Evolutionary conservation across 2,888 invertebrate genomes (phyloP).

Genomic region (Xestia c-nigrum): DNA sequence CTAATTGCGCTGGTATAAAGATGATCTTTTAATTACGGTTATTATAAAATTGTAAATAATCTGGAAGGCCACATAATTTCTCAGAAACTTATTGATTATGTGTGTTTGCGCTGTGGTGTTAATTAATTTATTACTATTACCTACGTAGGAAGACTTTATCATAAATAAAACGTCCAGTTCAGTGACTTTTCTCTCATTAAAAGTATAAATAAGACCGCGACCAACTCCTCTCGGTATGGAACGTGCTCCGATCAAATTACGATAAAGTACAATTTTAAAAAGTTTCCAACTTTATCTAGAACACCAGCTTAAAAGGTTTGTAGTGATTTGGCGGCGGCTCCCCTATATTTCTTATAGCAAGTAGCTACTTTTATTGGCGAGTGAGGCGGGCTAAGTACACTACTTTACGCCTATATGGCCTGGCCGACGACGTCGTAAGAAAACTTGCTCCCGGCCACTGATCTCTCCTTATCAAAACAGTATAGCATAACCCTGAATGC

Average conservation of each 20-base stretch:
- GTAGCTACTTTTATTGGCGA: slow-evolving; percentile 72
- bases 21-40: slow-evolving; percentile 17
- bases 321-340: slow-evolving; percentile 65
- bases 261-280: slow-evolving; percentile 61
- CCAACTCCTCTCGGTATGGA: slow-evolving; percentile 40
- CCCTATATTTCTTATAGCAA: slow-evolving; percentile 66
- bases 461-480: slow-evolving; percentile 74
- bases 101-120: slow-evolving; percentile 2
- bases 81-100: slow-evolving; percentile 30
- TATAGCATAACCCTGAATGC: slow-evolving; percentile 58
- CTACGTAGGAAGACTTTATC: slow-evolving; percentile 16
- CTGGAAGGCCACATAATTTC: slow-evolving; percentile 13
- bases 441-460: slow-evolving; percentile 70
- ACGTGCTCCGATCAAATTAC: slow-evolving; percentile 60
- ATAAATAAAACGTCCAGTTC: slow-evolving; percentile 14
- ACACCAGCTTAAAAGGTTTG: slow-evolving; percentile 66
- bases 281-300: slow-evolving; percentile 61
- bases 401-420: slow-evolving; percentile 73
- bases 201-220: slow-evolving; percentile 50
- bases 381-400: slow-evolving; percentile 74
- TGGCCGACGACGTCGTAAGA: slow-evolving; percentile 66
- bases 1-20: neutral
- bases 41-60: slow-evolving; percentile 25
- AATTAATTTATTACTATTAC: slow-evolving; percentile 33
- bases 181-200: slow-evolving; percentile 42